phyloP scores from a whole-genome alignment of 2,888 invertebrate species.

The Scaptomyza polygonia region DNA sequence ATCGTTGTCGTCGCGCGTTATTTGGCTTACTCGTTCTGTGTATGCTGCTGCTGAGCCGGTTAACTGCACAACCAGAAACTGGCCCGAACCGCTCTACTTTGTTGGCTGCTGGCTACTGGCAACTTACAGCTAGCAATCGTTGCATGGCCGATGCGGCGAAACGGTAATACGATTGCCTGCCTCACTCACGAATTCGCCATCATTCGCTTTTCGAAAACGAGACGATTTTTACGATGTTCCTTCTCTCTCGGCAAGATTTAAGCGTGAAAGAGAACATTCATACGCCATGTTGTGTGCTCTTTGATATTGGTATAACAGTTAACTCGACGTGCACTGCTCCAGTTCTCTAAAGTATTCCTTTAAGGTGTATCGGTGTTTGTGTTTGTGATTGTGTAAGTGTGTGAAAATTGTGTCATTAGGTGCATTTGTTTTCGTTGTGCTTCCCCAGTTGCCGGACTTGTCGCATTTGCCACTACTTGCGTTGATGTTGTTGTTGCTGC shows the following conservation, averaged over 20 bases:
- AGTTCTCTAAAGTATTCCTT: conserved; percentile 8
- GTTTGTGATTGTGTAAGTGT: conserved; percentile 32
- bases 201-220: conserved; percentile 32
- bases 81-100: conserved; percentile 70
- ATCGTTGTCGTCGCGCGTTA: conserved; percentile 24
- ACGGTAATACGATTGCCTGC: conserved; percentile 26
- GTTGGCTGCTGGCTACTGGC: conserved; percentile 70
- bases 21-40: conserved; percentile 25
- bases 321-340: conserved; percentile 7
- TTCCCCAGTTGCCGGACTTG: conserved; percentile 47
- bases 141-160: conserved; percentile 37
- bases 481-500: conserved; percentile 28
- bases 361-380: conserved; percentile 2
- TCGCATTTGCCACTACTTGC: conserved; percentile 50
- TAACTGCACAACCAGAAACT: conserved; percentile 38
- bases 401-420: conserved; percentile 76
- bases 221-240: conserved; percentile 27
- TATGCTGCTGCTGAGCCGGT: conserved; percentile 46
- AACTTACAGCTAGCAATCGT: conserved; percentile 40
- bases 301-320: conserved; percentile 49
- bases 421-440: conserved; percentile 77
- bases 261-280: conserved; percentile 28
- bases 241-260: neutral
- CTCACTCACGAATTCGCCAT: conserved; percentile 28
- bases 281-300: conserved; percentile 40